Percentiles rank a stretch among this genome's conserved stretches.
These are phyloP conservation scores for Rhynchonycteris naso DNA, from an alignment of 2,797 vertebrate genomes.

Conservation along the genomic window DNA sequence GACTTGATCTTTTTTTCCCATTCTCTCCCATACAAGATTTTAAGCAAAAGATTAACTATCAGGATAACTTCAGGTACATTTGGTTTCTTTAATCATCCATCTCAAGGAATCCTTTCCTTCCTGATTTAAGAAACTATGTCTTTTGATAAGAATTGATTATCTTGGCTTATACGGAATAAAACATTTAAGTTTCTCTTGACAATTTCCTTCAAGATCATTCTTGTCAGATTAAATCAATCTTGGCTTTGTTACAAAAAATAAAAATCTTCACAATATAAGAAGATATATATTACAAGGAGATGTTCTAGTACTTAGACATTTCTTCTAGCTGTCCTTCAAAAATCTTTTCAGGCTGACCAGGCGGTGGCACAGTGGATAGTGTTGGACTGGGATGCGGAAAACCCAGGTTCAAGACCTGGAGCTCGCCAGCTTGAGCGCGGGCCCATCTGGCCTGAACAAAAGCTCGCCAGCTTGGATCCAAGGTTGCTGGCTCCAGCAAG, in stretches of 20 bases:
- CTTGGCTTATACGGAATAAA: slow-evolving; percentile 50
- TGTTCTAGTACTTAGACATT: background rate
- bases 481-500: too few relatives aligned
- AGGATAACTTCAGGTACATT: slow-evolving; percentile 52
- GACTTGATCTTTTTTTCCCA: background rate
- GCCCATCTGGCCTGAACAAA: too few relatives aligned
- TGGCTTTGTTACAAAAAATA: slow-evolving; percentile 61
- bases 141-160: slow-evolving; percentile 65
- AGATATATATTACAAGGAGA: slow-evolving; percentile 48
- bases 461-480: too few relatives aligned
- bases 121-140: slow-evolving; percentile 55
- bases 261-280: slow-evolving; percentile 68
- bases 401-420: too few relatives aligned
- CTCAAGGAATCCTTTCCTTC: slow-evolving; percentile 41
- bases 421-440: too few relatives aligned
- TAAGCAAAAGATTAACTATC: slow-evolving; percentile 56
- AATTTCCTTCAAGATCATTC: slow-evolving; percentile 63
- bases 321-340: background rate
- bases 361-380: too few relatives aligned
- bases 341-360: slow-evolving; percentile 32
- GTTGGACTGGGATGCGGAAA: too few relatives aligned
- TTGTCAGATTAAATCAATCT: slow-evolving; percentile 75
- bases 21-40: slow-evolving; percentile 2
- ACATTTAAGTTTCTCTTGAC: slow-evolving; percentile 43
- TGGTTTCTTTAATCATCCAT: slow-evolving; percentile 53